Conservation (phyloP, 2,888 invertebrate genomes). For the Microplitis deprimator region DNA sequence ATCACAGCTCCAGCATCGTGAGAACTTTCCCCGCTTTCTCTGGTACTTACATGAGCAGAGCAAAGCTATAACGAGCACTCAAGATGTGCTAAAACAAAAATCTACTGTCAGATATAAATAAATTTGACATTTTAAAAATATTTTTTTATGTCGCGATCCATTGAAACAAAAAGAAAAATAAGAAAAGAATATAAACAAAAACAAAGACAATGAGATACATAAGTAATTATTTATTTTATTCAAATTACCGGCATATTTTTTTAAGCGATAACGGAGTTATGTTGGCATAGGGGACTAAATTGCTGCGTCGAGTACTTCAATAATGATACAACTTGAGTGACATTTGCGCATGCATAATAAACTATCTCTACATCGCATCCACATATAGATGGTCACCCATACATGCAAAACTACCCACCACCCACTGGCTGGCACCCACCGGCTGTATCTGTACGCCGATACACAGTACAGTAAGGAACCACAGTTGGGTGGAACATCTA, state of each 20-base stretch:
- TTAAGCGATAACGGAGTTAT: conserved; percentile 2
- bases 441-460: not conserved
- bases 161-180: too few species aligned
- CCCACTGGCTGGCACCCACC: not conserved
- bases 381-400: not conserved
- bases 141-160: not conserved
- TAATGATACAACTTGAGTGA: conserved; percentile 14
- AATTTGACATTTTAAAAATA: not conserved
- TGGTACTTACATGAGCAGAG: conserved; percentile 18
- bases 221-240: not conserved
- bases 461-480: not conserved
- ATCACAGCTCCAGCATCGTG: conserved; percentile 28
- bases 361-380: conserved; percentile 17
- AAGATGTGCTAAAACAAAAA: conserved; percentile 16
- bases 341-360: conserved; percentile 33
- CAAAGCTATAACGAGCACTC: not conserved
- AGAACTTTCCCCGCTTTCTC: conserved; percentile 49
- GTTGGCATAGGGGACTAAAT: conserved; percentile 12
- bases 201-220: too few species aligned
- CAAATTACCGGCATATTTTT: conserved; percentile 1
- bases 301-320: conserved; percentile 14
- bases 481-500: not conserved
- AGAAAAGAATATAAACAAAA: too few species aligned
- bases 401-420: not conserved
- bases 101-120: not conserved